Base-by-base conservation (phyloP, 2,113 vertebrate genomes). In the Macquaria australasica region DNA sequence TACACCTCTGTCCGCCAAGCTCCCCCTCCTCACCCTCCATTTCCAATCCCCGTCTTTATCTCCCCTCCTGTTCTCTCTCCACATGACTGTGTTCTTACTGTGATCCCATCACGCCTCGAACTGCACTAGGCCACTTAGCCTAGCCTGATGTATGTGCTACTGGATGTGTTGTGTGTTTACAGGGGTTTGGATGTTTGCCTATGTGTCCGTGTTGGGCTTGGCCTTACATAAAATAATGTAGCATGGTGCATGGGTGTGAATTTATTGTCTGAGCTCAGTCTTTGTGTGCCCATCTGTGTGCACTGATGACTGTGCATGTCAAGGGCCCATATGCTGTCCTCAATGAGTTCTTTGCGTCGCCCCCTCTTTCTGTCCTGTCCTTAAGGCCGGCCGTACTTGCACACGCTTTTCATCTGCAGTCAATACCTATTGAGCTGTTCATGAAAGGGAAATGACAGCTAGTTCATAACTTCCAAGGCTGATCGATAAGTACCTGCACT, bases 371-470 rank as follows among this genome's bases (percentile, higher is more conserved):
- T 83, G 85, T 85, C 80, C 55, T 72, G 73, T 91, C 87, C 93
- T 95, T 85, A 93, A 92, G 88, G 83, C 89, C 77, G 20, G 67
- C 86, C 82, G 62, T 85, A 92, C 93, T 95, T 91, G 88, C 84
- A 82, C 92, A 89, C 20, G 82, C 93, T 90, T 94, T 93, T 95
- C 92, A 95, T 95, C 90, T 88, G 78, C 83, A 93, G 94, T 96
- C 95, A 91, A 95, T 95, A 94, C 90, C 90, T 93, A 95, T 96
- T 95, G 95, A 96, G 93, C 87, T 64, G 86, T 86, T 88, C 91
- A 92, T 96, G 94, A 96, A 95, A 95, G 92, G 87, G 89, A 95
- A 95, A 95, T 94, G 94, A 94, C 94, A 95, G 94, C 92, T 80
- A 91, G 91, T 95, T 95, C 94, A 95, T 94, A 96, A 94, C 93